Base-by-base conservation (phyloP, 2,888 invertebrate species). In the Linnaemya tessellans region DNA sequence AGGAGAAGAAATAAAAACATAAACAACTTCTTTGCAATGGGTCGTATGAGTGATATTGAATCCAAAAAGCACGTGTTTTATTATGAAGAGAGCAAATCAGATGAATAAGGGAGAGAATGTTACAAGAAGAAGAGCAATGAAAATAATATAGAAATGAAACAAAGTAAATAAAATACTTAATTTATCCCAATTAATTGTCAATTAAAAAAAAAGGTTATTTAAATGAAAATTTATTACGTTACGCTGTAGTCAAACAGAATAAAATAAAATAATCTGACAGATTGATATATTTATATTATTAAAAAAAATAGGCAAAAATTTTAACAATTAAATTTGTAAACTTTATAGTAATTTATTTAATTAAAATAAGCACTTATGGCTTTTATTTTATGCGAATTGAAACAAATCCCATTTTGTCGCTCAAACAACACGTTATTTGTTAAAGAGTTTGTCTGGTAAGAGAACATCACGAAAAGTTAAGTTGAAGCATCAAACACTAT, bases 1-100 rank as follows among this genome's bases (percentile, higher is more conserved):
- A n/a, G 18, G n/a, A 46, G 49, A 62, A 10, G 0, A 43, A 58
- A 54, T 22, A 20, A 25, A 58, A 58, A 41, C 38, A 7, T 38
- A 35, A 22, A 38, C 54, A 54, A 11, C 18, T 41, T 54, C 54
- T 8, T 54, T 41, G 13, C 46, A 25, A 10, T 60, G 60, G 38
- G 35, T 38, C 11, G 60, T 65, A 77, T 67, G 30, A 67, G 43
- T 62, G 20, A 41, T 68, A 30, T 78, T 54, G 11, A 64, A 58
- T 60, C 49, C 58, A 77, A 77, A 77, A 78, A 82, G 62, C 84
- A 82, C 84, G 81, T 82, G 82, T 41, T 82, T 77, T 41, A 0
- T 65, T 51, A 62, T 30, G 10, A 35, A 67, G 25, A 79, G 43
- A 65, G 18, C 5, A 22, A 51, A 73, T 7, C n/a, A 49, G 71